These are phyloP conservation scores for Martes martes DNA, from an alignment of 2,113 vertebrate genomes.

Conservation along the genomic window DNA sequence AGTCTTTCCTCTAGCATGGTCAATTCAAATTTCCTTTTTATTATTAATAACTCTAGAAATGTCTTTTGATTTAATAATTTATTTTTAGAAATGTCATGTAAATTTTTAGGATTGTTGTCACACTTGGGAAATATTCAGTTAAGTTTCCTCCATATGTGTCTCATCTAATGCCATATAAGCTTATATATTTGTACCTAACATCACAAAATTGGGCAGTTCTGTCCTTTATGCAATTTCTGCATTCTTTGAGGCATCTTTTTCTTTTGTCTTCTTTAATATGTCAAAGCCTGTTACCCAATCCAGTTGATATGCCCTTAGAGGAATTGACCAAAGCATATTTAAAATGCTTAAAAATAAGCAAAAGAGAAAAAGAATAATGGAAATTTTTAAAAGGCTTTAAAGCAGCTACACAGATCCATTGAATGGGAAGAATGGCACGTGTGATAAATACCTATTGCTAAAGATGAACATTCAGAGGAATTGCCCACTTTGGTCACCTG, in stretches of 20 bases:
- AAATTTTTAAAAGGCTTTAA: not conserved
- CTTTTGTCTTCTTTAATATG: constrained; percentile 10
- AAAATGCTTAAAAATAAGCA: constrained; percentile 25
- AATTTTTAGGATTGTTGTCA: constrained; percentile 6
- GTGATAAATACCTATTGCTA: not conserved
- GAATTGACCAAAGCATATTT: not conserved
- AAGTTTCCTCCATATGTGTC: not conserved
- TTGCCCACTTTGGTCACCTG: not conserved
- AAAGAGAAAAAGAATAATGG: constrained; percentile 22
- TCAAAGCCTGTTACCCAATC: not conserved
- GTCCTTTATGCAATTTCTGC: not conserved
- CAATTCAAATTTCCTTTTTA: constrained; percentile 37
- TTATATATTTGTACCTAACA: constrained; percentile 33
- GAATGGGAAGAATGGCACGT: not conserved
- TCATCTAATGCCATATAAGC: not conserved
- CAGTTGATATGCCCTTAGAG: not conserved
- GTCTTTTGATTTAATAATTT: not conserved
- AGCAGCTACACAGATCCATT: not conserved
- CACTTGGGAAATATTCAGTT: not conserved
- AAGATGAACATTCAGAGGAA: not conserved
- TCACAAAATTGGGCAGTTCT: not conserved
- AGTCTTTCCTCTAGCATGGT: not conserved
- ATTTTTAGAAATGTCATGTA: not conserved
- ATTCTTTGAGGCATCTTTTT: constrained; percentile 7
- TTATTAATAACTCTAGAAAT: not conserved